phyloP scores from a whole-genome alignment of 2,888 invertebrate species.

The Muschampia plurimacula region DNA sequence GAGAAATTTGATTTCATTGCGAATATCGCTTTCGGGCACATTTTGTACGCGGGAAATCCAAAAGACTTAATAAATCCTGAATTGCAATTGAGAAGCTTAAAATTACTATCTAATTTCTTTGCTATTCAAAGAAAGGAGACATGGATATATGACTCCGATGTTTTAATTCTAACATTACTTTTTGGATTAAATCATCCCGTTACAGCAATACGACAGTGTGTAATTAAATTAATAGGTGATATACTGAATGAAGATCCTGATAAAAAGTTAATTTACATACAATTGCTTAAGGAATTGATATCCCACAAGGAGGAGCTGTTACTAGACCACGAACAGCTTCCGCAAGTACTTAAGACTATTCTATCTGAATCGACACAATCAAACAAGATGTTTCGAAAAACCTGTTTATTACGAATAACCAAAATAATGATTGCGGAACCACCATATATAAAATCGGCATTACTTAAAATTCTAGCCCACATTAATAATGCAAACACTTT shows the following conservation, averaged over 20 bases:
- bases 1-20: conserved; percentile 85
- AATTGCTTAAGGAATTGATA: conserved; percentile 78
- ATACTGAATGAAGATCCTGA: conserved; percentile 62
- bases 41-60: conserved; percentile 71
- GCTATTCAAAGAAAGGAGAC: conserved; percentile 57
- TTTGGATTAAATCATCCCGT: conserved; percentile 84
- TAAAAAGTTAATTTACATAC: conserved; percentile 68
- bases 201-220: conserved; percentile 81
- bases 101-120: conserved; percentile 66
- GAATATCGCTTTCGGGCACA: conserved; percentile 83
- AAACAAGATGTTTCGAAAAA: conserved; percentile 68
- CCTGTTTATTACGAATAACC: conserved; percentile 68
- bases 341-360: conserved; percentile 87
- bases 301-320: conserved; percentile 85
- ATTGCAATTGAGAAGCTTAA: conserved; percentile 82
- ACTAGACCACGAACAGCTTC: conserved; percentile 88
- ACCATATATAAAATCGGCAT: conserved; percentile 73
- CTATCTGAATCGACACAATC: conserved; percentile 83
- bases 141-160: conserved; percentile 75
- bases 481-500: conserved; percentile 79
- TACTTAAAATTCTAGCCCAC: conserved; percentile 74
- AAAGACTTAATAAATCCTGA: conserved; percentile 76
- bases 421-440: conserved; percentile 70
- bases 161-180: conserved; percentile 82
- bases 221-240: conserved; percentile 81